Evolutionary conservation across 2,113 vertebrate species (phyloP), one percentile per base, ranked within the genome.

Genomic region (Pandion haliaetus): DNA sequence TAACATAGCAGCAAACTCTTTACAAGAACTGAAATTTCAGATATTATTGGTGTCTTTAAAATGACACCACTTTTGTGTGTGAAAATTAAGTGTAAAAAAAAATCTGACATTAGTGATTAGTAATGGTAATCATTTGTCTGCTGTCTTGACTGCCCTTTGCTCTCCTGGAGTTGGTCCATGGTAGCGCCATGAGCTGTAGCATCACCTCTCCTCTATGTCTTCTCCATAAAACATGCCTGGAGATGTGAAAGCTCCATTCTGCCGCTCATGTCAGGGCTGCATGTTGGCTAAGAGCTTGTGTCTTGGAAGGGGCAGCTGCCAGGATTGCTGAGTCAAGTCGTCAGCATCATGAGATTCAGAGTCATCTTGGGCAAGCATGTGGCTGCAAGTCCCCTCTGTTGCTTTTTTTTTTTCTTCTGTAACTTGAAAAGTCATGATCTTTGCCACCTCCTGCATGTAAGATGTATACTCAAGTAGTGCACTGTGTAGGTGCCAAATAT

Each of bases 131-230:
- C 6, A 15, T 78, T 78, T 67, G 4, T 42, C 57, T 69, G 10
- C 17, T n/a, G 16, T 36, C 31, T 50, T 66, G 38, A 38, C 7
- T 65, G 24, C 6, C 14, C 7, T 69, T 85, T 50, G 9, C 18
- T 80, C 5, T 50, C 57, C 45, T 58, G 50, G 21, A 81, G 13
- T 31, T 4, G 3, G 29, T 38, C 20, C 7, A 11, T 63, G 13
- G 23, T 44, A 69, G 18, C 4, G 1, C 7, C 12, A 17, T 0
- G 2, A 73, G 25, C 40, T 25, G 4, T 34, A 69, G 14, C 6
- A 54, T 52, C 18, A 10, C 14, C 10, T 79, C 21, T 80, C 20
- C 62, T 24, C 38, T 24, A 2, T 61, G 3, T 47, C 16, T 61
- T 74, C 13, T 54, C 36, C 42, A 25, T 13, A 50, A 90, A 74